These are phyloP conservation scores for Caenorhabditis plicata DNA, from an alignment of 2,888 invertebrate species.

Conservation along the genomic window DNA sequence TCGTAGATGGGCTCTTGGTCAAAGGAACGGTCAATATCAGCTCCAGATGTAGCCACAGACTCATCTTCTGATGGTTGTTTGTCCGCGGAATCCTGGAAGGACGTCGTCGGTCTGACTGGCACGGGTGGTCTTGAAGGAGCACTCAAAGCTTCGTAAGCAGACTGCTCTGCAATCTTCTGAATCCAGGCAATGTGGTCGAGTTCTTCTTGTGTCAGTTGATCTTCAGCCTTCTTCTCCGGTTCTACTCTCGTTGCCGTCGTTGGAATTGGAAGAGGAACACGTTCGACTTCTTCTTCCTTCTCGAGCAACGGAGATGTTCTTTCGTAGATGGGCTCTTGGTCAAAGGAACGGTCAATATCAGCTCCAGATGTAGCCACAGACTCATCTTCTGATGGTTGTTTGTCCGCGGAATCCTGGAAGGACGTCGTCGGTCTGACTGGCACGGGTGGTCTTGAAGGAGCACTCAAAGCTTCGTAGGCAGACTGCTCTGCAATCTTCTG, in stretches of 20 bases:
- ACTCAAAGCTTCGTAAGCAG: background rate
- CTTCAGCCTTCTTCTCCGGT: background rate
- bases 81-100: too few relatives aligned
- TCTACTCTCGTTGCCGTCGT: background rate
- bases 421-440: background rate
- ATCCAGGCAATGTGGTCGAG: background rate
- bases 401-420: background rate
- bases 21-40: background rate
- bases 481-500: constrained; percentile 4
- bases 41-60: background rate
- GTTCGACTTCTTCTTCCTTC: too few relatives aligned
- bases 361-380: background rate
- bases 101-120: background rate
- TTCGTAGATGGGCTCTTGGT: background rate
- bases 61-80: background rate
- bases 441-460: background rate
- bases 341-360: background rate
- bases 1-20: background rate
- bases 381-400: background rate
- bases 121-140: background rate
- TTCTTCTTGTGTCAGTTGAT: background rate
- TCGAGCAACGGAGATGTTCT: background rate
- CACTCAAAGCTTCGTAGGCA: background rate
- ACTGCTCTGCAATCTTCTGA: background rate
- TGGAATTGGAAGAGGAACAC: too few relatives aligned